phyloP scores from a whole-genome alignment of 2,888 invertebrate genomes.

The Tanypteryx hageni region DNA sequence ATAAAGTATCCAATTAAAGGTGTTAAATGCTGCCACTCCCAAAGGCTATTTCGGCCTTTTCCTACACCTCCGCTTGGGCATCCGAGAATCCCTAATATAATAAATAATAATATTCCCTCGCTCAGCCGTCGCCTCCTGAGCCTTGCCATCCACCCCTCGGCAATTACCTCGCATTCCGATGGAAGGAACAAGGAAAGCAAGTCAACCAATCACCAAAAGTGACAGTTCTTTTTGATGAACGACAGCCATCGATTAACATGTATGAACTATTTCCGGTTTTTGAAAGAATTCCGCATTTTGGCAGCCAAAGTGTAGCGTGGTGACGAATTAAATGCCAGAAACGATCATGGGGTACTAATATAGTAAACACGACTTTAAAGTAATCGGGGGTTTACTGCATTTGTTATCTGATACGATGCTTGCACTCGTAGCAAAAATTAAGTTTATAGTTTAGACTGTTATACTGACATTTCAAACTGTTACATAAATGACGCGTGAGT shows the following conservation, averaged over 20 bases:
- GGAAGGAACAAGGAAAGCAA: not conserved
- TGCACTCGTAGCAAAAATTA: no score
- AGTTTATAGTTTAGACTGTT: no score
- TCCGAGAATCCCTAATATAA: not conserved
- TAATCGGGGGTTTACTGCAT: no score
- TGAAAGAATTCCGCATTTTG: not conserved
- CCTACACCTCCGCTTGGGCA: not conserved
- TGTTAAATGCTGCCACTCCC: constrained; percentile 61
- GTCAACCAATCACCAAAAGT: not conserved
- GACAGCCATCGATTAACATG: constrained; percentile 18
- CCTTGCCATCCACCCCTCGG: not conserved
- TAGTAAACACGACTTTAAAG: no score
- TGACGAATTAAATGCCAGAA: not conserved
- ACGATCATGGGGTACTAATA: not conserved
- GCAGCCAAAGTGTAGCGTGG: not conserved
- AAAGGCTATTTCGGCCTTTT: not conserved
- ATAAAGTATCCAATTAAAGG: constrained; percentile 66
- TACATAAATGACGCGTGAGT: no score
- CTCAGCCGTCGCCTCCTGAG: not conserved
- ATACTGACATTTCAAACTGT: no score
- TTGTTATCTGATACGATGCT: no score
- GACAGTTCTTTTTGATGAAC: not conserved
- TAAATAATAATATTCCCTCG: no score
- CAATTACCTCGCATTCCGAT: not conserved
- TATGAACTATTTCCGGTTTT: not conserved